phyloP scores from a whole-genome alignment of 2,888 invertebrate genomes.

The Lypha dubia region DNA sequence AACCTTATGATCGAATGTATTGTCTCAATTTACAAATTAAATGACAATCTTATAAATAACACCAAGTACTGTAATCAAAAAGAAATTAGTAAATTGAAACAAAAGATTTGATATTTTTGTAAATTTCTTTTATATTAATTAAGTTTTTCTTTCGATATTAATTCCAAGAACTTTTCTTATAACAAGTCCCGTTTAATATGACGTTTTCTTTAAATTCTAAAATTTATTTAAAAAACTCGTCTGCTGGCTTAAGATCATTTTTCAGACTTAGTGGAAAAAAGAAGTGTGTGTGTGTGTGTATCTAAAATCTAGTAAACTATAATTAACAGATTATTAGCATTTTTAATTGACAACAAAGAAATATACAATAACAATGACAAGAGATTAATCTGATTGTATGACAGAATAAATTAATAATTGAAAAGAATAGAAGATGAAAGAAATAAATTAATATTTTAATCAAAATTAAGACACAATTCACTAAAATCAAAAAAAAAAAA shows the following conservation, averaged over 20 bases:
- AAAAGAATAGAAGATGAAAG: slow-evolving; percentile 1
- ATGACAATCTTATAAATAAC: no score
- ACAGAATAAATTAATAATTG: slow-evolving; percentile 44
- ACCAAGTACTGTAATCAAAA: no score
- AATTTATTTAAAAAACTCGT: not conserved
- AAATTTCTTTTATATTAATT: no score
- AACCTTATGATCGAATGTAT: no score
- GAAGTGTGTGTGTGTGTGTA: no score
- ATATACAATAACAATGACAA: slow-evolving; percentile 29
- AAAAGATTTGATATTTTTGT: no score
- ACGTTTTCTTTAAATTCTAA: no score
- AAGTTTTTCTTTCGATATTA: no score
- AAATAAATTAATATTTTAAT: slow-evolving; percentile 29
- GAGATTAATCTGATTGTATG: slow-evolving; percentile 51
- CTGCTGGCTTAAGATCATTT: not conserved
- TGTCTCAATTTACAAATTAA: no score
- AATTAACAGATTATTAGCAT: slow-evolving; percentile 55
- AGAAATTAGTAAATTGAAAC: no score
- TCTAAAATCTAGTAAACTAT: slow-evolving; percentile 15
- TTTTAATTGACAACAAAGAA: slow-evolving; percentile 55
- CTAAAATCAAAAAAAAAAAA: slow-evolving; percentile 8
- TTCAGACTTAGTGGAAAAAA: not conserved
- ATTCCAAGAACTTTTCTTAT: no score
- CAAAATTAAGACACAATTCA: slow-evolving; percentile 42
- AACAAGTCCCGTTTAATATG: no score